Evolutionary conservation across 1,140 invertebrate species (phyloP).

Genomic region (Meloidogyne floridensis): DNA sequence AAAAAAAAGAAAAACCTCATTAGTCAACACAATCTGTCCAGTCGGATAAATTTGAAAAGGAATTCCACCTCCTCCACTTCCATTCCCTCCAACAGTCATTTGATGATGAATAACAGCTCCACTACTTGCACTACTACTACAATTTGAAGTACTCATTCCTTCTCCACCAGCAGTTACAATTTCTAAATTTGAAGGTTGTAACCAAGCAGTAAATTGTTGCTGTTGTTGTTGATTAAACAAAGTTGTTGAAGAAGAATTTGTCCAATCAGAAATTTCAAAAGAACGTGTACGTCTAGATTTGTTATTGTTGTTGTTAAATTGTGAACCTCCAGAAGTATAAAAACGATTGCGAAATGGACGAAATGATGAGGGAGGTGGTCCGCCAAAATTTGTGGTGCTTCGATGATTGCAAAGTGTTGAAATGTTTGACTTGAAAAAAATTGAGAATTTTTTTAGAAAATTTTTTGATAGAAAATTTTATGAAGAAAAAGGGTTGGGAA

Average conservation of each 20-base stretch:
- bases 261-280: constrained; percentile 27
- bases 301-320: background rate
- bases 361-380: background rate
- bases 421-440: background rate
- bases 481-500: too few species aligned
- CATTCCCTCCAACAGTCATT: background rate
- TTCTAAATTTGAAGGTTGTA: constrained; percentile 9
- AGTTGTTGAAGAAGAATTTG: background rate
- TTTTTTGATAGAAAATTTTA: background rate
- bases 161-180: background rate
- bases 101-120: background rate
- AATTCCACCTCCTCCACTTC: background rate
- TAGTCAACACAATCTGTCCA: constrained; percentile 11
- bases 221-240: background rate
- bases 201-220: too few species aligned
- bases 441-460: background rate
- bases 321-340: constrained; percentile 3
- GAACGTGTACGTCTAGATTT: constrained; percentile 23
- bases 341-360: constrained; percentile 18
- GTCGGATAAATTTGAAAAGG: constrained; percentile 12
- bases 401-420: background rate
- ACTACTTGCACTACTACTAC: constrained; percentile 26
- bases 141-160: background rate
- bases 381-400: background rate
- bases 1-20: constrained; percentile 11